A percentile compares a stretch with the other conserved stretches of the same genome.
Evolutionary conservation across 1,140 invertebrate species (phyloP).

Genomic region (Brachionus angularis): DNA sequence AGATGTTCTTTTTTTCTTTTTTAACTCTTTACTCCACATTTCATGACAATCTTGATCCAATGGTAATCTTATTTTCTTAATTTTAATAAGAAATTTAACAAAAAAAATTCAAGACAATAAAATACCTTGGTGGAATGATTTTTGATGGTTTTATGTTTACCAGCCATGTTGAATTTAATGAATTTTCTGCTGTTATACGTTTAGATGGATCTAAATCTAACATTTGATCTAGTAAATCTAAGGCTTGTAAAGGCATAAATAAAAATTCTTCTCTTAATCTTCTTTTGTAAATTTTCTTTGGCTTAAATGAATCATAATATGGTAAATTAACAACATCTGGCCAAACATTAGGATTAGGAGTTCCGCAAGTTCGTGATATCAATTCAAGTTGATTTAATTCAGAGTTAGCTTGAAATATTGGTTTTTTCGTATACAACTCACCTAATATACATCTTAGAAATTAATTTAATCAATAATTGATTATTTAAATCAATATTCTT

Average conservation of each 20-base stretch:
- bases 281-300: slow-evolving; percentile 81
- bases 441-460: slow-evolving; percentile 81
- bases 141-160: slow-evolving; percentile 80
- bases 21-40: slow-evolving; percentile 44
- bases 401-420: slow-evolving; percentile 88
- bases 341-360: slow-evolving; percentile 93
- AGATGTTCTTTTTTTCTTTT: slow-evolving; percentile 18
- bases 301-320: slow-evolving; percentile 82
- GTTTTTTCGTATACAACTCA: slow-evolving; percentile 91
- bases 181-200: slow-evolving; percentile 87
- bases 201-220: slow-evolving; percentile 87
- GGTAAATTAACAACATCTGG: slow-evolving; percentile 91
- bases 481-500: neutral
- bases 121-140: slow-evolving; percentile 64
- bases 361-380: slow-evolving; percentile 90
- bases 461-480: neutral
- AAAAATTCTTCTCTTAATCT: slow-evolving; percentile 78
- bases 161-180: slow-evolving; percentile 87
- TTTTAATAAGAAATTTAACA: neutral
- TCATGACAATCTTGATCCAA: slow-evolving; percentile 39
- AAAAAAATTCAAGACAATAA: neutral
- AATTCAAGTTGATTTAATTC: slow-evolving; percentile 90
- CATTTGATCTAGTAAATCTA: slow-evolving; percentile 94
- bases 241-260: slow-evolving; percentile 62
- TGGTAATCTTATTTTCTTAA: slow-evolving; percentile 9